Evolutionary conservation across 2,888 invertebrate species (phyloP), one percentile per base, ranked within the genome.

Genomic region (Plebejus anna): DNA sequence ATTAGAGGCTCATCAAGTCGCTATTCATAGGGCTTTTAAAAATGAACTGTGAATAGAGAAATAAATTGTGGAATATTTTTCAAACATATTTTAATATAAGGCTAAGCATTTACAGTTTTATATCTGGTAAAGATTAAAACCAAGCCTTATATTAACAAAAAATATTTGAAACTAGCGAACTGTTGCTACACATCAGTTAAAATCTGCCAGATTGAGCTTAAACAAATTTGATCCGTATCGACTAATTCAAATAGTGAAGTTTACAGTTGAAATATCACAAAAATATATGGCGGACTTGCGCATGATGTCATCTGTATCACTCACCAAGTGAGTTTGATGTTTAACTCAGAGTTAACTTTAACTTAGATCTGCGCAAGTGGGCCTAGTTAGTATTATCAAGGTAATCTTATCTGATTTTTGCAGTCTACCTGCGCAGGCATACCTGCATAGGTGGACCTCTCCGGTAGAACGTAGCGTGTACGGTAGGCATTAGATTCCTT

Each of bases 1-100:
- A 76, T 76, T 72, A 73, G 72, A 72, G 76, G 76, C 76, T 76
- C 76, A 72, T 76, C 76, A 76, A 61, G 72, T 73, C 32, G 72
- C 76, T 76, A 72, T 76, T 76, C 76, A 61, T n/a, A 32, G 51
- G 51, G 73, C 73, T 73, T 73, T 73, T 51, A 66, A 55, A 73
- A 73, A 73, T 73, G 36, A 73, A 73, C 73, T 73, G 59, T 47
- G 72, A 72, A 47, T 47, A 42, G 57, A 42, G 59, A 59, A 59
- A 42, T 9, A 72, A 73, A 73, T 32, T 51, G 73, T 32, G 32
- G 32, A 66, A 16, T 66, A 32, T 66, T 66, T 66, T 66, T 66
- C 66, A 66, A 13, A 32, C 66, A 66, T 32, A 66, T 28, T 66
- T 66, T 66, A 36, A 36, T 66, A 66, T 66, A 66, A 66, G 13